Evolutionary conservation across 2,113 vertebrate species (phyloP), one percentile per base, ranked within the genome.

Genomic region (Azemiops feae): DNA sequence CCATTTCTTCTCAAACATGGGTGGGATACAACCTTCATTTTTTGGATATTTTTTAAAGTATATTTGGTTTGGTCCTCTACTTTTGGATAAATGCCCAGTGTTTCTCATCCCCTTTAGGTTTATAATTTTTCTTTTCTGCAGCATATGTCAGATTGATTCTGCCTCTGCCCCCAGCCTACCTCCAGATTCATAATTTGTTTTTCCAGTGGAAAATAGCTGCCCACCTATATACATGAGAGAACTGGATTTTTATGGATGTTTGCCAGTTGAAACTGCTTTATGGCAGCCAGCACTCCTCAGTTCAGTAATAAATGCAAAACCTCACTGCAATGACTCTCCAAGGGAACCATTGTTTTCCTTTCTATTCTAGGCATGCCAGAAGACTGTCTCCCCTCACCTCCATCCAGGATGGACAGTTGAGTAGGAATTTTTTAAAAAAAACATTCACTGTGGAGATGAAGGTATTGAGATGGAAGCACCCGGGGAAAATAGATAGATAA

Each of bases 321-420:
- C 45, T 30, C 9, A n/a, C 34, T 25, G 50, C 39, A 87, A 91
- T 54, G 10, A 45, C 18, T 25, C 85, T 81, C 22, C 55, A 27
- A 52, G 88, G 22, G 50, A 89, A 47, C 43, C 34, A 39, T 3
- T 23, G 27, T 34, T 2, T 0, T 55, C 53, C 0, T 34, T 39
- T 60, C 1, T 0, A 3, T 8, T 52, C 45, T 20, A 22, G n/a
- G 22, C 3, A 43, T 2, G 20, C n/a, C 52, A 6, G 0, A 5
- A 58, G 60, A 52, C 12, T 52, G 55, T 30, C 0, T n/a, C 6
- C 25, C 3, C 16, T 25, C 2, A 43, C 12, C 0, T 0, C 18
- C 88, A 86, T 25, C 4, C 53, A 52, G 92, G 74, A 81, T 47
- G 89, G 60, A n/a, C 27, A 45, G 11, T 3, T 6, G 2, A 34